phyloP scores from a whole-genome alignment of 2,888 invertebrate species.

The Philaethria dido region DNA sequence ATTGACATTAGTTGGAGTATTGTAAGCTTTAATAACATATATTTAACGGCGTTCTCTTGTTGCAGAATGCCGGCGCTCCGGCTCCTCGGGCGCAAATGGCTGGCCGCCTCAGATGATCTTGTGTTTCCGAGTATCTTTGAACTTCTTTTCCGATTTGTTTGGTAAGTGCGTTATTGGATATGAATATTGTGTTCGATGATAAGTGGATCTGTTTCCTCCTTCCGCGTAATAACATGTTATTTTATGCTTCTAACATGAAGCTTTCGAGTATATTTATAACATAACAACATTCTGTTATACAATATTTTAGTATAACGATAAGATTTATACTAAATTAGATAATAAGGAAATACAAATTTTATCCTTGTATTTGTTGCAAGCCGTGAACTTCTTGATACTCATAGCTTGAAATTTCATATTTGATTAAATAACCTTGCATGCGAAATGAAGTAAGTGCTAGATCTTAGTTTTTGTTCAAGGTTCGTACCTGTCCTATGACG shows the following conservation, averaged over 20 bases:
- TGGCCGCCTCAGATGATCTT: conserved; percentile 95
- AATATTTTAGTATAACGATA: background rate
- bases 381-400: conserved; percentile 28
- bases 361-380: background rate
- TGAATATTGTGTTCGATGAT: background rate
- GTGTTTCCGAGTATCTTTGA: conserved; percentile 94
- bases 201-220: background rate
- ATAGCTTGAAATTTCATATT: conserved; percentile 31
- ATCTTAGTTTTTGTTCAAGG: conserved; percentile 38
- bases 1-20: conserved; percentile 11
- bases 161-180: conserved; percentile 76
- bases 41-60: conserved; percentile 50
- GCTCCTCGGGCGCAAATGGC: conserved; percentile 94
- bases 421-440: conserved; percentile 34
- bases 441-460: conserved; percentile 34
- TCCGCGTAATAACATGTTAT: background rate
- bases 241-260: too few species aligned
- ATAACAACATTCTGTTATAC: background rate
- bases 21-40: conserved; percentile 23
- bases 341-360: background rate
- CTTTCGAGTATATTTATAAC: too few species aligned
- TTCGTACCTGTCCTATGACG: conserved; percentile 14
- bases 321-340: background rate
- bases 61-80: conserved; percentile 93
- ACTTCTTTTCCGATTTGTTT: conserved; percentile 87